Percentiles rank a stretch among this genome's conserved stretches.
These are phyloP conservation scores for Notospermus geniculatus DNA, from an alignment of 1,140 invertebrate species.

Conservation along the genomic window DNA sequence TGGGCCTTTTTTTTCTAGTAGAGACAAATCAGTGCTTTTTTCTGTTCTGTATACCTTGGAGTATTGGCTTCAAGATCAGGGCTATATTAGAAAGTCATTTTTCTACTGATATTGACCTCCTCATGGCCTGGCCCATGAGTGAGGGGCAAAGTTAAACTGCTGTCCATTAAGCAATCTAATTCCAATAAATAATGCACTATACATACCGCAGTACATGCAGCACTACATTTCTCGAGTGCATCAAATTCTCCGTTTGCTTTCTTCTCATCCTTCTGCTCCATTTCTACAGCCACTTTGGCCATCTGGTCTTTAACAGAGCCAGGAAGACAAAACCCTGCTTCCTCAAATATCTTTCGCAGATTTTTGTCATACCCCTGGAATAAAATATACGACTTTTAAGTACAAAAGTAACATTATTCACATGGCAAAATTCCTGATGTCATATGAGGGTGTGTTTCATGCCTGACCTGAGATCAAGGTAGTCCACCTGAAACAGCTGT, in stretches of 20 bases:
- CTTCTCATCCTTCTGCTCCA: slow-evolving; percentile 26
- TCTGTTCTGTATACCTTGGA: too few relatives aligned
- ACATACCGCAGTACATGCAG: background rate
- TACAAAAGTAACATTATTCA: background rate
- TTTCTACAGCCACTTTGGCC: slow-evolving; percentile 24
- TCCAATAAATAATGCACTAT: background rate
- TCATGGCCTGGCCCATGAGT: background rate
- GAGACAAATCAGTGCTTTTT: too few relatives aligned
- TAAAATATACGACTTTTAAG: background rate
- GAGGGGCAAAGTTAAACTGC: background rate
- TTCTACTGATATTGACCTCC: background rate
- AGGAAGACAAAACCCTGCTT: slow-evolving; percentile 38
- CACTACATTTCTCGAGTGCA: slow-evolving; percentile 25
- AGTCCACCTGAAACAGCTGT: too few relatives aligned
- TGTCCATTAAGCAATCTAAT: background rate
- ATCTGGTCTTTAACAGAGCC: slow-evolving; percentile 22
- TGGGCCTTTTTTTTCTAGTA: too few relatives aligned
- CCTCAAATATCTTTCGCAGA: slow-evolving; percentile 34
- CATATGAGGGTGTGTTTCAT: too few relatives aligned
- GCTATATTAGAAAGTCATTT: background rate
- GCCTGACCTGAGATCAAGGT: too few relatives aligned
- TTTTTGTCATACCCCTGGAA: slow-evolving; percentile 41
- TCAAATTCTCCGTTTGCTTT: slow-evolving; percentile 31
- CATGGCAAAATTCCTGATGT: too few relatives aligned
- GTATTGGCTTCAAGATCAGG: too few relatives aligned